These are phyloP conservation scores for Callinectes sapidus DNA, from an alignment of 2,888 invertebrate species.

Conservation along the genomic window DNA sequence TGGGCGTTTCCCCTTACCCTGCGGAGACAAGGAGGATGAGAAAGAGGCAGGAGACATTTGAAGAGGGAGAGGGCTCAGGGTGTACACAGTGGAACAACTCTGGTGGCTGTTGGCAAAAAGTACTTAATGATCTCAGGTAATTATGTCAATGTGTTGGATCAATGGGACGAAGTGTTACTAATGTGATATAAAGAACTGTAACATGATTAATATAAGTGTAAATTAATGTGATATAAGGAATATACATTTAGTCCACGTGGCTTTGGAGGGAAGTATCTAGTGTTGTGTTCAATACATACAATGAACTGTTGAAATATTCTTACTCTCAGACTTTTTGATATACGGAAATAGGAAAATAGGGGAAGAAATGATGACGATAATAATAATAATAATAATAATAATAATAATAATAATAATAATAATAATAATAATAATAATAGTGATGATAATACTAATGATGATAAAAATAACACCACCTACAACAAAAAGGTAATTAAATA, in stretches of 20 bases:
- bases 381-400: no score
- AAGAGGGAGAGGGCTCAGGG: not conserved
- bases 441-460: no score
- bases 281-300: no score
- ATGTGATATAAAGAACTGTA: not conserved
- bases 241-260: not conserved
- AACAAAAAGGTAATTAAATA: not conserved
- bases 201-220: not conserved
- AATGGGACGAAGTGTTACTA: not conserved
- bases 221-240: not conserved
- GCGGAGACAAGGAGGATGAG: not conserved
- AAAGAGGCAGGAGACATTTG: not conserved
- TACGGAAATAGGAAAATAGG: no score
- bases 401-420: not conserved
- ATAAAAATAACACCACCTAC: no score
- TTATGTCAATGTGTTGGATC: not conserved
- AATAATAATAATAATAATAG: no score
- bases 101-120: not conserved
- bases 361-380: no score
- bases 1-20: slow-evolving; percentile 73
- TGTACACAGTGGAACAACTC: not conserved
- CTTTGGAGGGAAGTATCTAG: not conserved
- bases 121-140: not conserved
- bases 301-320: no score
- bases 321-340: no score